Base-by-base conservation (phyloP, 2,888 invertebrate species). In the Caenorhabditis drosophilae region DNA sequence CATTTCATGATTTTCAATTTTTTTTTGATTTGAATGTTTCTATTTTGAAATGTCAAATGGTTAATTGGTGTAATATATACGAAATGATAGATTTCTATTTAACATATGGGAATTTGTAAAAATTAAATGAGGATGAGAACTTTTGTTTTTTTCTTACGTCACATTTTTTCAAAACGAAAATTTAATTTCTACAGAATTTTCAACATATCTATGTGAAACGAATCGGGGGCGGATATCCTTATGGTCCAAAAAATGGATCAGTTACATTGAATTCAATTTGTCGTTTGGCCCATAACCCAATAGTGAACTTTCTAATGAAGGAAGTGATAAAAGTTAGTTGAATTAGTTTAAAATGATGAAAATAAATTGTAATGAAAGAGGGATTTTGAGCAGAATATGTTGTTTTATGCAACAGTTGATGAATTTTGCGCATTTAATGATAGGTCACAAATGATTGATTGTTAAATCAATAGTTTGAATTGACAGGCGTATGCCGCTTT, bases 151-250 rank as follows among this genome's bases (percentile, higher is more conserved):
- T 40, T 40, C n/a, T 18, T 41, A 6, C 41, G n/a, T 20, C 6
- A 41, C n/a, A 38, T 38, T 47, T 55, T 40, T 2, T 31, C 12
- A 41, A 12, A 22, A 18, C 34, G 6, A 11, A 40, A 11, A 9
- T 22, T 18, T 4, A 26, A 12, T 31, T 38, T 23, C 53, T 57
- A 18, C 54, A 58, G 59, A 50, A 42, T 18, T 12, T 36, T 20
- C 26, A 35, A 42, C 46, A 34, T 11, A 44, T 59, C 3, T 23
- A 16, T 35, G 16, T 59, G 1, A 64, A 64, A 38, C 4, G 64
- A 47, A 55, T 55, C 27, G 64, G 64, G n/a, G 64, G 64, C 23
- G 40, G 44, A 18, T 64, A 64, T 38, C 51, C 51, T 20, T 64
- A 64, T 46, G 64, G 64, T 26, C 64, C 64, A 34, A 50, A 40